Evolutionary conservation across 2,888 invertebrate genomes (phyloP), one percentile per base, ranked within the genome.

Genomic region (Erebia aethiops): DNA sequence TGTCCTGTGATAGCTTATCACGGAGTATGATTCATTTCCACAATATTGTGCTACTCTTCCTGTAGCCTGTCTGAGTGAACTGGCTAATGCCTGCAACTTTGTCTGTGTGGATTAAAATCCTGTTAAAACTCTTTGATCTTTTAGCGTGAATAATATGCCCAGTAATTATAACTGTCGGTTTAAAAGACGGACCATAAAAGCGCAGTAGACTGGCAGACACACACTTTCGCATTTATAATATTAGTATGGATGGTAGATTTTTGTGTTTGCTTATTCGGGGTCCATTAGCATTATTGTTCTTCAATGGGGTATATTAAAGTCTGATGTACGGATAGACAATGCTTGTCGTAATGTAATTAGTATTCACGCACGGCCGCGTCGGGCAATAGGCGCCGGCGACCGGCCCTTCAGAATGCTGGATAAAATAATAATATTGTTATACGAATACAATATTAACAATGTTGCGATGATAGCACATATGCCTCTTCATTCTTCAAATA

Each of bases 1-100:
- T 57, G 11, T 35, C 43, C 51, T 21, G 11, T 69, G 71, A 73
- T 73, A 69, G 35, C 63, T 69, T 73, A 73, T 73, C 73, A 62
- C 13, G 16, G 10, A 56, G 60, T 9, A 69, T 71, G 73, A 73
- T 13, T 71, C 73, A 73, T 60, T 66, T 65, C 54, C 61, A 71
- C 52, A 52, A 16, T 66, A 57, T 62, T 54, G 18, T n/a, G 65
- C 68, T 43, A 62, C 26, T 63, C 57, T 70, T 57, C 64, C 64
- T 64, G 64, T 62, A 46, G 14, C 46, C 21, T 7, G 18, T 46
- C 1, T 13, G 13, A 21, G 26, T 26, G 16, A 16, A 18, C 16
- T n/a, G 10, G 16, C 16, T 54, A 10, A 54, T n/a, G 9, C 54
- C 16, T 2, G 54, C 10, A 3, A 54, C 10, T 54, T 18, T n/a